Percentiles rank a stretch among this genome's conserved stretches.
These are phyloP conservation scores for Xiphophorus birchmanni DNA, from an alignment of 2,797 vertebrate species.

Conservation along the genomic window DNA sequence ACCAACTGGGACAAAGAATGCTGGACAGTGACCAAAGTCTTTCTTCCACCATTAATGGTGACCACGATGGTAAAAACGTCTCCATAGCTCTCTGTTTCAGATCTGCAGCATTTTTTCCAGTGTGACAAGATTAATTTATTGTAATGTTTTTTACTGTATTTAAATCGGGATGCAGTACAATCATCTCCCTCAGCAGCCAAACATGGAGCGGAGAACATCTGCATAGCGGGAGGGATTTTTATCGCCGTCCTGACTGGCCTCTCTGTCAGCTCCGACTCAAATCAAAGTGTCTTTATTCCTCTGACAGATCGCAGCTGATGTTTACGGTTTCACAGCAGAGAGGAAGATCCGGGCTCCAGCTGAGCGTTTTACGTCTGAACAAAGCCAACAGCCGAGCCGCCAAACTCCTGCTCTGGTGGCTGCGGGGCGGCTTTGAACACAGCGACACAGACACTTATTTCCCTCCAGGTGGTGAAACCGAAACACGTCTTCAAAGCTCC, in stretches of 20 bases:
- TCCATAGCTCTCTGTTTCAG: neutral
- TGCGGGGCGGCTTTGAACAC: slow-evolving; percentile 70
- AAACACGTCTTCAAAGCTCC: slow-evolving; percentile 64
- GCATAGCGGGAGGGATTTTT: slow-evolving; percentile 47
- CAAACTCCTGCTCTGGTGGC: slow-evolving; percentile 42
- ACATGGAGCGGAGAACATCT: slow-evolving; percentile 2
- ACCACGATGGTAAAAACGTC: neutral
- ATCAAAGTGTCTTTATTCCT: slow-evolving; percentile 35
- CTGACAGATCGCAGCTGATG: slow-evolving; percentile 12
- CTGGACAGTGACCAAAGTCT: neutral
- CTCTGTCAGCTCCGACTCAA: slow-evolving; percentile 30
- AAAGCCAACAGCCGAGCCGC: slow-evolving; percentile 46
- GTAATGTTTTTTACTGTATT: neutral
- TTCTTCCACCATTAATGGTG: neutral
- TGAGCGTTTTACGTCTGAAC: slow-evolving; percentile 50
- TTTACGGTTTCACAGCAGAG: slow-evolving; percentile 32
- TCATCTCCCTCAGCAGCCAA: neutral
- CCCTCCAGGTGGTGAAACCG: slow-evolving; percentile 58
- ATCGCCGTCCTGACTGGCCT: slow-evolving; percentile 40
- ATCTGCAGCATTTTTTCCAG: neutral
- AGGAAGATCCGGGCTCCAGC: slow-evolving; percentile 28
- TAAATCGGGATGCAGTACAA: slow-evolving; percentile 2
- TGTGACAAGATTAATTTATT: neutral
- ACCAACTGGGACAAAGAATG: neutral
- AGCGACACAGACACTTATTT: slow-evolving; percentile 35